These are phyloP conservation scores for Baryphthengus martii DNA, from an alignment of 2,113 vertebrate species.

Conservation along the genomic window DNA sequence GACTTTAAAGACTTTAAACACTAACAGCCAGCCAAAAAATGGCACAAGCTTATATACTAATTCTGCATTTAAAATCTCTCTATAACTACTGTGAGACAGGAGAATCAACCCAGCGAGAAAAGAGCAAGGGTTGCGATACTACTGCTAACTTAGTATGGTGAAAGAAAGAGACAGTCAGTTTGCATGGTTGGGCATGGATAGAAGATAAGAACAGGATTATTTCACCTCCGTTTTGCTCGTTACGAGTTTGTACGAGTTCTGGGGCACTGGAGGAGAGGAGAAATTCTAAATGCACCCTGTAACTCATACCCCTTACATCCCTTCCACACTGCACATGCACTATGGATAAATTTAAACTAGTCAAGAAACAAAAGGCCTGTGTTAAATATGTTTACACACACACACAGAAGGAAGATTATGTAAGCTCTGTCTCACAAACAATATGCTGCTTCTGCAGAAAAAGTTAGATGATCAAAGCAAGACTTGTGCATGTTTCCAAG, in stretches of 20 bases:
- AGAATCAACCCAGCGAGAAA: not conserved
- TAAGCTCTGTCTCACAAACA: slow-evolving; percentile 56
- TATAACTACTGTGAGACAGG: slow-evolving; percentile 11
- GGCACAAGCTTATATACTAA: not conserved
- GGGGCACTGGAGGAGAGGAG: not conserved
- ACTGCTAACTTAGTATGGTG: not conserved
- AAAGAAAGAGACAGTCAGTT: not conserved
- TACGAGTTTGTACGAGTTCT: not conserved
- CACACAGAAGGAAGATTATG: slow-evolving; percentile 40
- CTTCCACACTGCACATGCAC: not conserved
- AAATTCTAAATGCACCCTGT: not conserved
- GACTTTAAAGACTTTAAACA: slow-evolving; percentile 14
- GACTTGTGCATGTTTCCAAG: not conserved
- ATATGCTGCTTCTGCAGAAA: slow-evolving; percentile 24
- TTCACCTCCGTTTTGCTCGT: not conserved
- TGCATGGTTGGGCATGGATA: not conserved
- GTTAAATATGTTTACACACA: slow-evolving; percentile 50
- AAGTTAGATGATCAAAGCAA: slow-evolving; percentile 18
- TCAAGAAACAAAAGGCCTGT: slow-evolving; percentile 48
- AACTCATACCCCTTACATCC: not conserved
- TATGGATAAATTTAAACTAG: slow-evolving; percentile 30
- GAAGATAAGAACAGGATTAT: not conserved
- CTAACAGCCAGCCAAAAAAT: not conserved
- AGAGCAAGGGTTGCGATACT: not conserved
- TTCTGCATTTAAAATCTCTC: slow-evolving; percentile 20